Evolutionary conservation across 2,888 invertebrate species (phyloP).

Genomic region (Lithosia quadra): DNA sequence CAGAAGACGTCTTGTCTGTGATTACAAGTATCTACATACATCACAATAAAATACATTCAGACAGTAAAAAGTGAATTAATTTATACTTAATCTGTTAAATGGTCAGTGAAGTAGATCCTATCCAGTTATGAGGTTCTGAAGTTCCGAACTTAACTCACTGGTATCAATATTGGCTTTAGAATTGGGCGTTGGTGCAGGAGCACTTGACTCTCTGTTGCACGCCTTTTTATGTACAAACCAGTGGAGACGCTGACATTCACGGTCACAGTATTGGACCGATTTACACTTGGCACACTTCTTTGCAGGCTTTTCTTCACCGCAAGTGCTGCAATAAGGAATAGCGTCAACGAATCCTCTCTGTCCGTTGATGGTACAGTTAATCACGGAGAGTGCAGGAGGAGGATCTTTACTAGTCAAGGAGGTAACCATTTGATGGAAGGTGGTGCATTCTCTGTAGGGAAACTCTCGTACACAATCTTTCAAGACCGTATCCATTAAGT

Average conservation of each 20-base stretch:
- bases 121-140: conserved; percentile 83
- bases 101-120: conserved; percentile 48
- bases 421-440: conserved; percentile 94
- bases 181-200: conserved; percentile 61
- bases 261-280: conserved; percentile 96
- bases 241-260: conserved; percentile 97
- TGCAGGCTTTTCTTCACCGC: conserved; percentile 95
- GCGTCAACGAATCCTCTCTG: conserved; percentile 93
- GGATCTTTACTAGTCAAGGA: conserved; percentile 92
- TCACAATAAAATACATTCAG: conserved; percentile 51
- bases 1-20: conserved; percentile 33
- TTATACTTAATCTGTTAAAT: conserved; percentile 38
- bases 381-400: conserved; percentile 90
- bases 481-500: conserved; percentile 91
- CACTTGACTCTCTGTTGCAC: conserved; percentile 89
- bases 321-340: conserved; percentile 92
- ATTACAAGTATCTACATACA: conserved; percentile 45
- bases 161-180: conserved; percentile 74
- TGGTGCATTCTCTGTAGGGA: conserved; percentile 95
- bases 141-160: conserved; percentile 81
- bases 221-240: conserved; percentile 97
- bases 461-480: conserved; percentile 96
- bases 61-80: conserved; percentile 44
- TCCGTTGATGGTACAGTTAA: conserved; percentile 95
- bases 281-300: conserved; percentile 99